Percentiles rank a stretch among this genome's conserved stretches.
Evolutionary conservation across 2,797 vertebrate genomes (phyloP).

Genomic region (Paedocypris micromegethes): DNA sequence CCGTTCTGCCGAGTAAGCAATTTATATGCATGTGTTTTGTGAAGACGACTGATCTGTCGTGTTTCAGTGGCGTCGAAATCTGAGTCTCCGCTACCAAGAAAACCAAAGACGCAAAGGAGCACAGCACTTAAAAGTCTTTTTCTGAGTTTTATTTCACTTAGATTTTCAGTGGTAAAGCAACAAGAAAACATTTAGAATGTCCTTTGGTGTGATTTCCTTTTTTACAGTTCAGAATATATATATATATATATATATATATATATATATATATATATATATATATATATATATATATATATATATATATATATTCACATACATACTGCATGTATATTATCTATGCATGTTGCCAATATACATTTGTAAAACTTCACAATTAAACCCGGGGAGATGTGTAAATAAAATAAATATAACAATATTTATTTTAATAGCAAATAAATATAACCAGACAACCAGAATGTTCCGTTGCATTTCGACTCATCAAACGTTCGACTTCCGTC

Average conservation of each 20-base stretch:
- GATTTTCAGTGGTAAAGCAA: conserved; percentile 97
- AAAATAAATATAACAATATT: conserved; percentile 45
- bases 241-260: no score
- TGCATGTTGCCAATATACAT: conserved; percentile 87
- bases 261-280: no score
- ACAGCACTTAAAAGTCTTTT: conserved; percentile 61
- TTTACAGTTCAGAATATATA: conserved; percentile 88
- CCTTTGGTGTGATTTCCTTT: conserved; percentile 94
- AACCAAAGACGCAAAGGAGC: conserved; percentile 40
- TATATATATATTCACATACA: no score
- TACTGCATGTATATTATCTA: conserved; percentile 87
- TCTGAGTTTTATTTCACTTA: conserved; percentile 87
- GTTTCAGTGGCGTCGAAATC: conserved; percentile 5
- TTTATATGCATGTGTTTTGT: conserved; percentile 41
- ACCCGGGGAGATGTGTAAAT: conserved; percentile 57
- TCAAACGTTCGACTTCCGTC: conserved; percentile 30
- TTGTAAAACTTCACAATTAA: conserved; percentile 85
- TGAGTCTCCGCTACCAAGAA: conserved; percentile 15
- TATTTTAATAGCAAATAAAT: no score
- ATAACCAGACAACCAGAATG: no score
- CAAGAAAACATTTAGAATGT: conserved; percentile 99
- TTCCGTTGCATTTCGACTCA: no score
- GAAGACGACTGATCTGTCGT: conserved; percentile 30
- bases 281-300: no score
- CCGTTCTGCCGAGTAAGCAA: conserved; percentile 42